Evolutionary conservation across 1,140 invertebrate genomes (phyloP).

Genomic region (Diorhabda carinulata): DNA sequence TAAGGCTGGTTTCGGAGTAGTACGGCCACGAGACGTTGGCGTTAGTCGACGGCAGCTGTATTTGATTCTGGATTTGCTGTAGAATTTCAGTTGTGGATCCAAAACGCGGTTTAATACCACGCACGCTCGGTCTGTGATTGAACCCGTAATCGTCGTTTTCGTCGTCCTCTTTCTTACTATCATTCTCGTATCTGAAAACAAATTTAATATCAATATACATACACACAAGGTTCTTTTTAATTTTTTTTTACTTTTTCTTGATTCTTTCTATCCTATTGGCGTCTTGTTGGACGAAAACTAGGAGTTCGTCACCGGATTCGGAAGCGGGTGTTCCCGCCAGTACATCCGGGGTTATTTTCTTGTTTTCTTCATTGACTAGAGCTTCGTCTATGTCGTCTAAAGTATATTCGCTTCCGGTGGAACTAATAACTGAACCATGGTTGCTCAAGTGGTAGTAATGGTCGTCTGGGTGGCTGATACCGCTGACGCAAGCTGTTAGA

Average conservation of each 20-base stretch:
- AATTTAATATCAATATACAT: not conserved
- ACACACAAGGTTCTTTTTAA: not conserved
- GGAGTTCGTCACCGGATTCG: conserved; percentile 65
- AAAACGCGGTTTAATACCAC: conserved; percentile 69
- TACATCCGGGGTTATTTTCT: conserved; percentile 64
- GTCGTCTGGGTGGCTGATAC: conserved; percentile 59
- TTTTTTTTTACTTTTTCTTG: conserved; percentile 59
- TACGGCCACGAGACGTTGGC: conserved; percentile 55
- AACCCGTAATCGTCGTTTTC: conserved; percentile 88
- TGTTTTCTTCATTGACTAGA: conserved; percentile 49
- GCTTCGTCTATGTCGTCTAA: conserved; percentile 64
- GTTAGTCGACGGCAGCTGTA: conserved; percentile 51
- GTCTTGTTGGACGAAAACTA: conserved; percentile 79
- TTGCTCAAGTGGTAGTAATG: conserved; percentile 57
- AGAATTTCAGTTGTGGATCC: conserved; percentile 77
- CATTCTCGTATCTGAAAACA: conserved; percentile 11
- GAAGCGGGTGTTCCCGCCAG: conserved; percentile 65
- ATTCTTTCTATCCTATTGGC: conserved; percentile 75
- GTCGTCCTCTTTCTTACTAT: conserved; percentile 62
- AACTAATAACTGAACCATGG: conserved; percentile 50
- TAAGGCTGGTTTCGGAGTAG: conserved; percentile 56
- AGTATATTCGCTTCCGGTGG: conserved; percentile 56
- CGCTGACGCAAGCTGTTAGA: conserved; percentile 68
- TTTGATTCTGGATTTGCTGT: conserved; percentile 71
- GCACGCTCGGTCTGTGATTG: conserved; percentile 78